phyloP scores from a whole-genome alignment of 2,888 invertebrate species.

The Apotomis betuletana region DNA sequence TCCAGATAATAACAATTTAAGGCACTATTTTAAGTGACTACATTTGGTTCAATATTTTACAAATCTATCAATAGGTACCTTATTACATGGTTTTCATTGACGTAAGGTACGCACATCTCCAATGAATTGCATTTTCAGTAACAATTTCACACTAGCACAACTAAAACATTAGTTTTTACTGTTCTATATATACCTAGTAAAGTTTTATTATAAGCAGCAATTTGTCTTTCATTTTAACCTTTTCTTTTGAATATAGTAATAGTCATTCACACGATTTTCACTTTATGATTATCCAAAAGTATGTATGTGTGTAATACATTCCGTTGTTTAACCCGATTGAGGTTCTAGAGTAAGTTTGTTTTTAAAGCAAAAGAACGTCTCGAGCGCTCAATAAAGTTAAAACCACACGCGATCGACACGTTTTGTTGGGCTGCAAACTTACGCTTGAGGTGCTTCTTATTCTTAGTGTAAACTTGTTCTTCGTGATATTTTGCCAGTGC shows the following conservation, averaged over 20 bases:
- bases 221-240: slow-evolving; percentile 42
- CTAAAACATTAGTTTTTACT: slow-evolving; percentile 60
- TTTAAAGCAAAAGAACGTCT: too few relatives aligned
- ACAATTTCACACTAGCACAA: slow-evolving; percentile 68
- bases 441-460: too few relatives aligned
- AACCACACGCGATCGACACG: too few relatives aligned
- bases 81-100: background rate
- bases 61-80: background rate
- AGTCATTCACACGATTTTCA: background rate
- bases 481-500: too few relatives aligned
- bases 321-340: too few relatives aligned
- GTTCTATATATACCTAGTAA: slow-evolving; percentile 69
- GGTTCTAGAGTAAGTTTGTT: too few relatives aligned
- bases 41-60: background rate
- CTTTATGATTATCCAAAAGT: background rate
- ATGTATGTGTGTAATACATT: background rate
- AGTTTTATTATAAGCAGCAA: slow-evolving; percentile 65
- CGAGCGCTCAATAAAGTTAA: too few relatives aligned
- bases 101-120: slow-evolving; percentile 44
- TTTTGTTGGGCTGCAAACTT: too few relatives aligned
- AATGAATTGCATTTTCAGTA: slow-evolving; percentile 61
- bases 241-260: slow-evolving; percentile 37
- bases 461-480: too few relatives aligned
- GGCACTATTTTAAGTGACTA: background rate
- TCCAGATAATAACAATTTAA: background rate